phyloP scores from a whole-genome alignment of 35 echinoderm and acorn worm species.

The Apostichopus japonicus region DNA sequence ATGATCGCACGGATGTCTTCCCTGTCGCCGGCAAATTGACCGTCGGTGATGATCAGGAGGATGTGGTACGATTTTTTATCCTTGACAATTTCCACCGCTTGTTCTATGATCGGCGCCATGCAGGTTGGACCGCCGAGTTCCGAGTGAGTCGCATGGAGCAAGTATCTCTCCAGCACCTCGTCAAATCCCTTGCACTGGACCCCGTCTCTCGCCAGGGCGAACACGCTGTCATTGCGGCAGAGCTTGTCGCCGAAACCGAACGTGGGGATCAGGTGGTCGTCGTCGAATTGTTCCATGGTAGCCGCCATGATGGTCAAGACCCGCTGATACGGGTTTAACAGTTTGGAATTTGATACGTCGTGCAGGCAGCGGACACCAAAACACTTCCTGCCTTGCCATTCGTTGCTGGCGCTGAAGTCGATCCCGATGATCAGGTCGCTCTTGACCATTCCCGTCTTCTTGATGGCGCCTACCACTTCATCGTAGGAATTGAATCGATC shows the following conservation, averaged over 20 bases:
- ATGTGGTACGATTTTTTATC: slow-evolving; percentile 86
- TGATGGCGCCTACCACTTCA: slow-evolving; percentile 84
- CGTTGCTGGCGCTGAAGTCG: slow-evolving; percentile 99
- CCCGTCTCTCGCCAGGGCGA: slow-evolving; percentile 64
- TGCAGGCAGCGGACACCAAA: slow-evolving; percentile 75
- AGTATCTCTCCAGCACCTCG: slow-evolving; percentile 83
- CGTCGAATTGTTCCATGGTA: slow-evolving; percentile 95
- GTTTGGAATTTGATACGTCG: slow-evolving; percentile 75
- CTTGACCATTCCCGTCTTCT: slow-evolving; percentile 78
- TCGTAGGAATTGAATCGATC: slow-evolving; percentile 84
- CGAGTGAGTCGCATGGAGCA: slow-evolving; percentile 35
- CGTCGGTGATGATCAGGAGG: slow-evolving; percentile 86
- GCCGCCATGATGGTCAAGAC: slow-evolving; percentile 86
- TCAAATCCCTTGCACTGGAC: slow-evolving; percentile 74
- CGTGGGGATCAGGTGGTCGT: slow-evolving; percentile 84
- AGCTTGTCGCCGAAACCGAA: slow-evolving; percentile 90
- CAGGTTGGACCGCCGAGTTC: slow-evolving; percentile 87
- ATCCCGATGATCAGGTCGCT: slow-evolving; percentile 94
- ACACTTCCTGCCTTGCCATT: slow-evolving; percentile 91
- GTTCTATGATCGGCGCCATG: slow-evolving; percentile 86
- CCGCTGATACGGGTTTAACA: slow-evolving; percentile 93
- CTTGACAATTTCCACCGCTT: slow-evolving; percentile 81
- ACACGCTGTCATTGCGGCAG: slow-evolving; percentile 63
- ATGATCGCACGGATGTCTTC: slow-evolving; percentile 70
- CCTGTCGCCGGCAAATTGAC: slow-evolving; percentile 62